phyloP scores from a whole-genome alignment of 2,113 vertebrate genomes.

The Azemiops feae region DNA sequence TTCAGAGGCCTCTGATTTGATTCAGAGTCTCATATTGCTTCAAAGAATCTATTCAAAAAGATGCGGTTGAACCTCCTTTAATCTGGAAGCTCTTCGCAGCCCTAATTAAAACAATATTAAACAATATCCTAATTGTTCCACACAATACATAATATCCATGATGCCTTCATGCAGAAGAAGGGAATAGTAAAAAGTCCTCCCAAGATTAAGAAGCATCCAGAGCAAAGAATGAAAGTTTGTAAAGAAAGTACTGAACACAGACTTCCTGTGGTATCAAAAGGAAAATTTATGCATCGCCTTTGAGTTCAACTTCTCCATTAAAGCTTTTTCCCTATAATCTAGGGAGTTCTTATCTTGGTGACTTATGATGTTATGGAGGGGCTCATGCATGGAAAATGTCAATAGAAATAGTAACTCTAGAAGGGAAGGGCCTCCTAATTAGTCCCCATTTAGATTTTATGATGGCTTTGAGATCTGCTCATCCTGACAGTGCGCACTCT shows the following conservation, averaged over 20 bases:
- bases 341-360: slow-evolving; percentile 97
- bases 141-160: background rate
- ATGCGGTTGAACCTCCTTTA: background rate
- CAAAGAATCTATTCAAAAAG: background rate
- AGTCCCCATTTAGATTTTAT: slow-evolving; percentile 99
- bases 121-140: background rate
- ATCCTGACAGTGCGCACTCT: slow-evolving; percentile 99
- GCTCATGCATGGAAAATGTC: slow-evolving; percentile 98
- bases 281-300: slow-evolving; percentile 97
- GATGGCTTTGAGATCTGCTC: slow-evolving; percentile 99
- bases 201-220: slow-evolving; percentile 57
- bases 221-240: slow-evolving; percentile 79
- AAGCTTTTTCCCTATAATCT: slow-evolving; percentile 96
- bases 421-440: slow-evolving; percentile 99
- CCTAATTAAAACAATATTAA: background rate
- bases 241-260: slow-evolving; percentile 86
- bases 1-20: background rate
- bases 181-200: background rate
- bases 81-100: background rate
- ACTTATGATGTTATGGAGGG: slow-evolving; percentile 97
- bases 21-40: background rate
- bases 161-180: background rate
- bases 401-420: slow-evolving; percentile 99
- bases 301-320: slow-evolving; percentile 99
- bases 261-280: slow-evolving; percentile 88